A percentile compares a stretch with the other conserved stretches of the same genome.
Conservation (phyloP, 2,113 vertebrate species). For the Nannospalax galili region DNA sequence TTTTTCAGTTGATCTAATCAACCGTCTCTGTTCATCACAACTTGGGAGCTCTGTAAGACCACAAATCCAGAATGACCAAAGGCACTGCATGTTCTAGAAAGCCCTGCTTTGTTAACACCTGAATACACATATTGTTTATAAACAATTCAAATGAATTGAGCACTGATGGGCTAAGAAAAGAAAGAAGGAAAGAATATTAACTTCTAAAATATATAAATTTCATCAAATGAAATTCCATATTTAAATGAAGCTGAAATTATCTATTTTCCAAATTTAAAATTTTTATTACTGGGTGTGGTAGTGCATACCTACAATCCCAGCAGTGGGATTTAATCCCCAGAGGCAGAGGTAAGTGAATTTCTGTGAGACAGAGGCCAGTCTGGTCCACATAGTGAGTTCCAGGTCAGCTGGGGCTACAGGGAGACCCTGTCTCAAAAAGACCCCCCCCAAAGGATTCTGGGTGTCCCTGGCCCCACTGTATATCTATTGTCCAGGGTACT, state of each 20-base stretch:
- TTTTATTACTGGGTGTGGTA: too few relatives aligned
- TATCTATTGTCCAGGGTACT: background rate
- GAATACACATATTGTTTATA: background rate
- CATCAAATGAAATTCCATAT: slow-evolving; percentile 22
- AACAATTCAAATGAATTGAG: slow-evolving; percentile 29
- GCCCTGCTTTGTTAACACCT: background rate
- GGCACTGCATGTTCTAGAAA: background rate
- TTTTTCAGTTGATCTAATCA: background rate
- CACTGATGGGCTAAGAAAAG: background rate
- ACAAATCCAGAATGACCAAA: background rate
- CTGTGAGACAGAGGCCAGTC: too few relatives aligned
- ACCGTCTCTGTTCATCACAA: background rate
- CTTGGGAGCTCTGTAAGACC: background rate
- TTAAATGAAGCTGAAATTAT: background rate
- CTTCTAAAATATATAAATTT: slow-evolving; percentile 10
- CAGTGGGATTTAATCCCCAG: too few relatives aligned
- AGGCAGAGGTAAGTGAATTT: too few relatives aligned
- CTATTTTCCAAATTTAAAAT: background rate
- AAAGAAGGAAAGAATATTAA: background rate
- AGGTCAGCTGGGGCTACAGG: too few relatives aligned
- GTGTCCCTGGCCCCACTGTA: too few relatives aligned
- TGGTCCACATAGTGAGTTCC: too few relatives aligned
- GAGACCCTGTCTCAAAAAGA: too few relatives aligned
- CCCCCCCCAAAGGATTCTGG: too few relatives aligned
- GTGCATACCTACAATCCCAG: too few relatives aligned